Evolutionary conservation across 2,888 invertebrate genomes (phyloP).

Genomic region (Cotesia congregata): DNA sequence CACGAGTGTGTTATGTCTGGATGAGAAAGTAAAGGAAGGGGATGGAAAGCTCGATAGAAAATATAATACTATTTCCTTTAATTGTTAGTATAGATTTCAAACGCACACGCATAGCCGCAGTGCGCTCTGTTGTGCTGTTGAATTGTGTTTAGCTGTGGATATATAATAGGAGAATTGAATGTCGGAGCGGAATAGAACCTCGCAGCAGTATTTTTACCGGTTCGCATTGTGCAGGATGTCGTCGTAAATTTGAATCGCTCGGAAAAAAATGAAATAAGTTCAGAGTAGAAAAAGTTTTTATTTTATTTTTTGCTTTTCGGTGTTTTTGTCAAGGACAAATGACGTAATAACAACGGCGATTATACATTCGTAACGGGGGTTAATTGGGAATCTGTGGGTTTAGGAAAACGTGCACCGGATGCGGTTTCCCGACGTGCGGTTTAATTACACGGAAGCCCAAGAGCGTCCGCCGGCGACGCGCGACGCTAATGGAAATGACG

Average conservation of each 20-base stretch:
- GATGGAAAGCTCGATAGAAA: not conserved
- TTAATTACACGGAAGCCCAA: constrained; percentile 50
- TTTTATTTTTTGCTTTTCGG: constrained; percentile 16
- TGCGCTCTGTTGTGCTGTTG: not conserved
- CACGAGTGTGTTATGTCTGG: not conserved
- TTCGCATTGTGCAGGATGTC: not conserved
- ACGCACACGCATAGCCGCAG: not conserved
- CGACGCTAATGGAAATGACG: constrained; percentile 37
- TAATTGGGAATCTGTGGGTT: constrained; percentile 52
- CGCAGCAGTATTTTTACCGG: constrained; percentile 1
- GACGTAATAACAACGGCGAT: constrained; percentile 30
- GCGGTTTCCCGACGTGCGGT: constrained; percentile 51
- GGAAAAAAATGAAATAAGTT: constrained; percentile 5
- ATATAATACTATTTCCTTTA: constrained; percentile 38
- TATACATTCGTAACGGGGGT: constrained; percentile 48
- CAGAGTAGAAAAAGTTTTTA: not conserved
- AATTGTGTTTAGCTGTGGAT: not conserved
- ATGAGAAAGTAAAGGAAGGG: no score
- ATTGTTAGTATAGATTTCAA: constrained; percentile 42
- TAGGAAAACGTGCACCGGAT: constrained; percentile 48
- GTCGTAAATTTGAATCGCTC: not conserved
- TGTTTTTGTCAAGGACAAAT: constrained; percentile 9
- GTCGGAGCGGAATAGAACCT: not conserved
- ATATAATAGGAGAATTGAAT: no score
- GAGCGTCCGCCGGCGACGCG: constrained; percentile 40